These are phyloP conservation scores for Chloroceryle amazona DNA, from an alignment of 2,797 vertebrate species.

Conservation along the genomic window DNA sequence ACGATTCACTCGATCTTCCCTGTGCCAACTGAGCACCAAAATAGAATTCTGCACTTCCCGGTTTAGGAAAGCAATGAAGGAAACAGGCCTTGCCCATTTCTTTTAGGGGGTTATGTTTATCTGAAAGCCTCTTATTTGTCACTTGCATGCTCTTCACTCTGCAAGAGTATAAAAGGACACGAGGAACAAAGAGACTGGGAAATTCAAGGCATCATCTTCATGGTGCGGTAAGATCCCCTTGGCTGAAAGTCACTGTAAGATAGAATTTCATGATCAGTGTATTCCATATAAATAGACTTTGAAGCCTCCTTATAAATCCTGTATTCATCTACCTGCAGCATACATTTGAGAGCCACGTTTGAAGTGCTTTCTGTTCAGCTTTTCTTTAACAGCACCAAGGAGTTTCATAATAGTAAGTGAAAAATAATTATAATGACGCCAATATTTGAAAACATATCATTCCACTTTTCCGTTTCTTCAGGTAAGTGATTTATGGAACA, in stretches of 20 bases:
- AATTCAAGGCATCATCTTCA: background rate
- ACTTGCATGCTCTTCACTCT: background rate
- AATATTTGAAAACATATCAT: slow-evolving; percentile 4
- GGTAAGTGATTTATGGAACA: slow-evolving; percentile 31
- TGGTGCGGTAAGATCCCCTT: background rate
- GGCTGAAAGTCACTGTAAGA: background rate
- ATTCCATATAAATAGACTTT: background rate
- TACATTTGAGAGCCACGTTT: background rate
- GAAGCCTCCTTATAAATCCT: background rate
- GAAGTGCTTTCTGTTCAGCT: background rate
- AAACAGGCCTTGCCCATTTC: background rate
- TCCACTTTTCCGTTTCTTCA: background rate
- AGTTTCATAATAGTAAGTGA: background rate
- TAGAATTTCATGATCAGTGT: background rate
- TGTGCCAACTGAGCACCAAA: background rate
- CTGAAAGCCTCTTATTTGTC: background rate
- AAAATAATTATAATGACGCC: slow-evolving; percentile 14
- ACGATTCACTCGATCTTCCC: background rate
- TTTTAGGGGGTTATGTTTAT: background rate
- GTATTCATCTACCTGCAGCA: background rate
- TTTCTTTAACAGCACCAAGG: background rate
- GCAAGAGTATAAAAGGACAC: background rate
- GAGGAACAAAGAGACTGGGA: background rate
- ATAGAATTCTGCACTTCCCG: background rate
- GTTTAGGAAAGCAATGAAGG: background rate